phyloP scores from a whole-genome alignment of 2,797 vertebrate genomes.

The Simalia tracyae region DNA sequence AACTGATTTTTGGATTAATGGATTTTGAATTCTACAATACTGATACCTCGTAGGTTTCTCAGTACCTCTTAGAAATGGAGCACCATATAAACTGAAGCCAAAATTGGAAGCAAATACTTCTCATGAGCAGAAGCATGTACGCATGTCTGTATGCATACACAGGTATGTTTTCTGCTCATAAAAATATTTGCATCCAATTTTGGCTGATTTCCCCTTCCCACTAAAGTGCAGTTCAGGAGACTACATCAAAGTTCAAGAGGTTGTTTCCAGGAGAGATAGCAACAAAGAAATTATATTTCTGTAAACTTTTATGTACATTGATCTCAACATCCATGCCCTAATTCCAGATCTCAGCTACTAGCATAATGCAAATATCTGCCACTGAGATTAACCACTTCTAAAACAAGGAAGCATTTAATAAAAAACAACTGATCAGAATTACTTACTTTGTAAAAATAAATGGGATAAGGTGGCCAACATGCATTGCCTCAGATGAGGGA shows the following conservation, averaged over 20 bases:
- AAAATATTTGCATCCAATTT: neutral
- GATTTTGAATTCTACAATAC: neutral
- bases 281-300: neutral
- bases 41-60: neutral
- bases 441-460: slow-evolving; percentile 98
- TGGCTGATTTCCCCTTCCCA: too few species aligned
- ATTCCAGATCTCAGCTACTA: neutral
- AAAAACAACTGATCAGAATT: neutral
- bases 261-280: neutral
- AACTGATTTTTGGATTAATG: neutral
- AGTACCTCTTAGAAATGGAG: neutral
- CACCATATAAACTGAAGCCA: neutral
- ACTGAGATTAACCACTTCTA: neutral
- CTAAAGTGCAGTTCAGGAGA: neutral
- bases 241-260: neutral
- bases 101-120: neutral
- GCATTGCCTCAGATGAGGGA: slow-evolving; percentile 93
- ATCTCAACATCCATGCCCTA: neutral
- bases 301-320: neutral
- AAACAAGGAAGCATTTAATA: neutral
- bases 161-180: neutral
- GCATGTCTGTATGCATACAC: neutral
- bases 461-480: slow-evolving; percentile 93
- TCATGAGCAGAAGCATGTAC: neutral
- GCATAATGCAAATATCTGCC: neutral